These are phyloP conservation scores for Eutrigla gurnardus DNA, from an alignment of 2,797 vertebrate species.

Conservation along the genomic window DNA sequence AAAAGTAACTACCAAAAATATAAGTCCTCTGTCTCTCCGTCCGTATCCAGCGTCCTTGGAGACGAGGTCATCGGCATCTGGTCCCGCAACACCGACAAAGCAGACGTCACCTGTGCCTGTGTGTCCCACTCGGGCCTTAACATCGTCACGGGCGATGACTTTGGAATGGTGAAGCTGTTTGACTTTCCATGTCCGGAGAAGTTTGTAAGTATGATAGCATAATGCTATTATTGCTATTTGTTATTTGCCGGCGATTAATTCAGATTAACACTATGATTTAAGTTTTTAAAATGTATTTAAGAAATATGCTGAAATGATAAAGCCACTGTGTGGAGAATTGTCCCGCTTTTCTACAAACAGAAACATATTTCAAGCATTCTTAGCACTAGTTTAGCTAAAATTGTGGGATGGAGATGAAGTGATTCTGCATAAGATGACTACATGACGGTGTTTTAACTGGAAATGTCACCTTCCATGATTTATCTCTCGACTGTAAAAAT, in stretches of 20 bases:
- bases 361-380: background rate
- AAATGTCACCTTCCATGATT: background rate
- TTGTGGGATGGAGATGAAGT: background rate
- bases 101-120: constrained; percentile 96
- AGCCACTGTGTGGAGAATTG: background rate
- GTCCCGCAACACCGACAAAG: constrained; percentile 96
- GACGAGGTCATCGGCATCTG: constrained; percentile 98
- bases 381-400: background rate
- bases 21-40: constrained; percentile 10
- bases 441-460: constrained; percentile 6
- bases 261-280: no score
- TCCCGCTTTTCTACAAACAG: background rate
- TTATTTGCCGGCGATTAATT: background rate
- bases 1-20: background rate
- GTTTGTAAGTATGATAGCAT: constrained; percentile 91
- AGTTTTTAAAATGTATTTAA: background rate
- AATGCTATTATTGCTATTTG: constrained; percentile 31
- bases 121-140: constrained; percentile 98
- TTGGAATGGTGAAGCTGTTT: constrained; percentile 98
- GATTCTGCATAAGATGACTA: background rate
- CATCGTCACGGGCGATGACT: constrained; percentile 96
- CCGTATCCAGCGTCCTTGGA: constrained; percentile 89
- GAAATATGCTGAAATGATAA: background rate
- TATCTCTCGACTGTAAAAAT: background rate
- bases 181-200: constrained; percentile 99